Base-by-base conservation (phyloP, 2,888 invertebrate genomes). In the Clostera curtula region DNA sequence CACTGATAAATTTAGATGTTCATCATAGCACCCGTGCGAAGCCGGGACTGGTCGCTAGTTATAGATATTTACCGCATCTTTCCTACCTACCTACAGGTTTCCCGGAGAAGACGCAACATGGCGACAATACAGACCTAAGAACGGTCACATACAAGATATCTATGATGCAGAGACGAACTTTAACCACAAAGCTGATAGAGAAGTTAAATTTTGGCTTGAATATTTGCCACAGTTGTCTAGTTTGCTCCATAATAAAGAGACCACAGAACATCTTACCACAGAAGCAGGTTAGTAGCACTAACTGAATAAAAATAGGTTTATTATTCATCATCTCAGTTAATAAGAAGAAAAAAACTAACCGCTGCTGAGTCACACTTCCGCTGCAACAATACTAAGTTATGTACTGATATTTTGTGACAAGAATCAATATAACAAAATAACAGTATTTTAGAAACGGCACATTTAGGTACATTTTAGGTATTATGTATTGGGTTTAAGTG, bases 81-180 rank as follows among this genome's bases (percentile, higher is more conserved):
- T n/a, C n/a, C n/a, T n/a, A n/a, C n/a, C n/a, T n/a, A n/a, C n/a
- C 55, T 43, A 25, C 29, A 88, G 88, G 9, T 87, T 87, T 47
- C 90, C 90, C 9, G 86, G 85, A 7, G 67, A 72, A 17, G 76
- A 80, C 34, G 82, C 85, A 23, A 68, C 73, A 6, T 92, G 92
- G 91, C 71, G 77, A 36, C 84, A 86, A 10, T 90, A 90, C 52
- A 83, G 75, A 40, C 54, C 70, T 7, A 73, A 75, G 3, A 83
- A 86, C 40, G 72, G 75, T 19, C 72, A 85, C 36, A 69, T 88
- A 23, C 79, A 83, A 52, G 69, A 83, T 38, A 71, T 87, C 25
- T 66, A 63, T 8, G 54, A 55, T 19, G 38, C 34, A 12, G 36
- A 29, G 11, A 32, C 19, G 11, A 36, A 48, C 17, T 34, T 47